Percentiles rank a stretch among this genome's conserved stretches.
These are phyloP conservation scores for Apostichopus parvimensis DNA, from an alignment of 35 echinoderm and acorn worm species.

Conservation along the genomic window DNA sequence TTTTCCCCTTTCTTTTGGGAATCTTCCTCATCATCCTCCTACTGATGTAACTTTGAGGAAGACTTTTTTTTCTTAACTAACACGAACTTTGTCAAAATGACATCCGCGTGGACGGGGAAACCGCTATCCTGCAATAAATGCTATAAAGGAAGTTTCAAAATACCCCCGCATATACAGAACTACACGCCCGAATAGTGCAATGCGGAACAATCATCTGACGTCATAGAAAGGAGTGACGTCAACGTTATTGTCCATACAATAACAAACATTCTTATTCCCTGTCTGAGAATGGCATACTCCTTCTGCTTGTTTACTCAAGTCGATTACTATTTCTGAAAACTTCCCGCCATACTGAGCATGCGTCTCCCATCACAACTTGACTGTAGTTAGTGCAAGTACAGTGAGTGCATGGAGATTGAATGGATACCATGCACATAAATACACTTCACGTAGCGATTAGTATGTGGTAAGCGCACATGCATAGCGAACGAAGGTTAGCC, in stretches of 20 bases:
- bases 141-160: no score
- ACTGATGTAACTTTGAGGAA: no score
- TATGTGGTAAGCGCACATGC: conserved; percentile 15
- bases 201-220: neutral
- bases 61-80: no score
- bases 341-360: conserved; percentile 39
- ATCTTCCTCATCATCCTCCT: no score
- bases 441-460: neutral
- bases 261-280: neutral
- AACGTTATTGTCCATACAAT: neutral
- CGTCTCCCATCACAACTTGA: neutral
- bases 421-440: neutral
- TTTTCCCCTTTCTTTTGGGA: no score
- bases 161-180: no score
- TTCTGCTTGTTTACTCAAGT: neutral
- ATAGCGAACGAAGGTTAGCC: conserved; percentile 26
- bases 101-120: no score
- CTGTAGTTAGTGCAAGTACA: neutral
- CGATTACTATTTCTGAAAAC: neutral
- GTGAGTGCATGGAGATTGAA: neutral
- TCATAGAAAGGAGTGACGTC: neutral
- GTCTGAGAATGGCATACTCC: neutral
- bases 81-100: no score
- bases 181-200: neutral
- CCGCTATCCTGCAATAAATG: no score